Base-by-base conservation (phyloP, 1,140 invertebrate genomes). In the Popillia japonica region DNA sequence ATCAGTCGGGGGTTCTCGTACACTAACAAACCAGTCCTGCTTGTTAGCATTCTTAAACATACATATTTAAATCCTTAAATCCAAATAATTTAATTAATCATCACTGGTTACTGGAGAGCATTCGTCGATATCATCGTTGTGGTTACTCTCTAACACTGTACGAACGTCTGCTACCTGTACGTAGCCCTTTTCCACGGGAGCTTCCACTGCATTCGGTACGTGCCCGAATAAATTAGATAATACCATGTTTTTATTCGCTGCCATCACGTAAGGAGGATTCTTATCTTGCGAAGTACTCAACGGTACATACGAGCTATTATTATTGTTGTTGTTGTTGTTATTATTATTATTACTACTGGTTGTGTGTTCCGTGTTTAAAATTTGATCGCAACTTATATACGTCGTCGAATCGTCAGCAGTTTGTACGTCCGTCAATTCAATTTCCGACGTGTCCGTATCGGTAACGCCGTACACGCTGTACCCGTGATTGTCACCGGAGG, bases 251-350 rank as follows among this genome's bases (percentile, higher is more conserved):
- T 80, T 78, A 75, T 61, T 80, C 20, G 77, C 80, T 17, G 79
- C 79, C 44, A 81, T 77, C 8, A 80, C 80, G 74, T 81, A 81
- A 64, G 61, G 61, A n/a, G 72, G 72, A n/a, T 79, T n/a, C 48
- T 72, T 80, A 27, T 80, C 80, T 42, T 73, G 40, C 40, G 14
- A 20, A 14, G 22, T 77, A 27, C 76, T 23, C 40, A 81, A 79
- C 0, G 81, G 80, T 42, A 82, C 76, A 41, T 83, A 81, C 40
- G 79, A 77, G n/a, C 73, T 75, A 77, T 79, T 81, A 17, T n/a
- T n/a, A n/a, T n/a, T n/a, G n/a, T n/a, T n/a, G n/a, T n/a, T n/a
- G n/a, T n/a, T n/a, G n/a, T n/a, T n/a, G n/a, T n/a, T n/a, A n/a
- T n/a, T n/a, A n/a, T n/a, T n/a, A n/a, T n/a, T n/a, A n/a, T n/a